Percentiles rank a stretch among this genome's conserved stretches.
phyloP scores from a whole-genome alignment of 2,113 vertebrate genomes.

The Brachyistius frenatus region DNA sequence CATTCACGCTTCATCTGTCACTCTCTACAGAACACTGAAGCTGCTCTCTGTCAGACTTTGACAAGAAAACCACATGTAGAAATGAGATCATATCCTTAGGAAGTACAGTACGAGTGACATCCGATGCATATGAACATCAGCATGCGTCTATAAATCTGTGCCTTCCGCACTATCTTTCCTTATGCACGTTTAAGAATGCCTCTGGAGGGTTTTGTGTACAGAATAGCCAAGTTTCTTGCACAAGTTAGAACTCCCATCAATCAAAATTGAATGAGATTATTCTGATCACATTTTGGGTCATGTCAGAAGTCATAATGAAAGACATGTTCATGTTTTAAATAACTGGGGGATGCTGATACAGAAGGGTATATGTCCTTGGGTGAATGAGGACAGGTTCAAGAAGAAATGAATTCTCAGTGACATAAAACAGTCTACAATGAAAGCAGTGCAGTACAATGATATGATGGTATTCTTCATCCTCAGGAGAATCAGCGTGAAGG shows the following conservation, averaged over 20 bases:
- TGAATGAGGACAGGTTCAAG: constrained; percentile 82
- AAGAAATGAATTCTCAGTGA: constrained; percentile 72
- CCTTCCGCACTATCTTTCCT: constrained; percentile 52
- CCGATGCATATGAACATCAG: constrained; percentile 36
- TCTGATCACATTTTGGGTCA: constrained; percentile 88
- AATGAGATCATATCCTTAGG: constrained; percentile 10
- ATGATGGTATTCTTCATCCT: constrained; percentile 73
- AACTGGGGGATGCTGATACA: constrained; percentile 83
- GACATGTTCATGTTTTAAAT: constrained; percentile 86
- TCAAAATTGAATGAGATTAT: constrained; percentile 86
- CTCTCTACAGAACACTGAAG: not conserved
- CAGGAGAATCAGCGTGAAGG: constrained; percentile 71
- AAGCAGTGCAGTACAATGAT: constrained; percentile 69
- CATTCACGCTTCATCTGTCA: constrained; percentile 4
- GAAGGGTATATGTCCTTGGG: constrained; percentile 77
- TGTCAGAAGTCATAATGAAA: constrained; percentile 89
- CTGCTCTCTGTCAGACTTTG: constrained; percentile 19
- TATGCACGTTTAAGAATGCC: constrained; percentile 68
- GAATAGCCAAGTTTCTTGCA: constrained; percentile 83
- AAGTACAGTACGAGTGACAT: constrained; percentile 9
- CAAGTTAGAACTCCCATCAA: constrained; percentile 84
- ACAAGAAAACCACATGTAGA: constrained; percentile 10
- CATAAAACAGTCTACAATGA: constrained; percentile 78
- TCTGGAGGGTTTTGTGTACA: constrained; percentile 82
- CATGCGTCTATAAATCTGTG: constrained; percentile 45